phyloP scores from a whole-genome alignment of 2,797 vertebrate species.

The Glossophaga mutica region DNA sequence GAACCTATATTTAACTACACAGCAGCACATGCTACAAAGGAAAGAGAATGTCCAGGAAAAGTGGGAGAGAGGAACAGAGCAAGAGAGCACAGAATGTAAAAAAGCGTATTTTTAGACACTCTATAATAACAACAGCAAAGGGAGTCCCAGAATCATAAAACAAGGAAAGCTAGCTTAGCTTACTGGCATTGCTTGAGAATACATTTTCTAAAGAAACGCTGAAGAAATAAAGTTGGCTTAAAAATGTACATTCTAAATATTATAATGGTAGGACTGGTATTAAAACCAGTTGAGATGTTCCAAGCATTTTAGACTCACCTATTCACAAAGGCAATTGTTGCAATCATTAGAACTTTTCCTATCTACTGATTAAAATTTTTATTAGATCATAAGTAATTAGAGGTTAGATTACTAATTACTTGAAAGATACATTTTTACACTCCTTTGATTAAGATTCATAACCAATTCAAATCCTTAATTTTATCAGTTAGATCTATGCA shows the following conservation, averaged over 20 bases:
- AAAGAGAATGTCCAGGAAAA: neutral
- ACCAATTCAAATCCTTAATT: constrained; percentile 27
- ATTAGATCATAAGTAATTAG: constrained; percentile 48
- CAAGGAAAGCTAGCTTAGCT: neutral
- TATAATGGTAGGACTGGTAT: neutral
- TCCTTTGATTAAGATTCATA: constrained; percentile 52
- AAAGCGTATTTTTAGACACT: neutral
- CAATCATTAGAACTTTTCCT: constrained; percentile 6
- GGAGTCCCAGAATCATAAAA: neutral
- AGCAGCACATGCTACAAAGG: neutral
- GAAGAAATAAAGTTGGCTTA: neutral
- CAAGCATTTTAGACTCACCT: neutral
- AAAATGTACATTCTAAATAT: neutral
- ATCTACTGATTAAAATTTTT: constrained; percentile 15
- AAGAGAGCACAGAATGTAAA: neutral
- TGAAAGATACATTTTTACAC: constrained; percentile 1
- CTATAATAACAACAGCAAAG: neutral
- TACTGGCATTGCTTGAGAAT: neutral
- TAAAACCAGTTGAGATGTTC: neutral
- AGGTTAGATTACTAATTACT: constrained; percentile 49
- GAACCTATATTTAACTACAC: neutral
- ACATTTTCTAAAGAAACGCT: neutral
- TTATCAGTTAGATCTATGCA: neutral
- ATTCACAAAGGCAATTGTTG: neutral
- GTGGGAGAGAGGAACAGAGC: neutral